These are phyloP conservation scores for Zygothrica quintamaculata DNA, from an alignment of 2,888 invertebrate species.

Conservation along the genomic window DNA sequence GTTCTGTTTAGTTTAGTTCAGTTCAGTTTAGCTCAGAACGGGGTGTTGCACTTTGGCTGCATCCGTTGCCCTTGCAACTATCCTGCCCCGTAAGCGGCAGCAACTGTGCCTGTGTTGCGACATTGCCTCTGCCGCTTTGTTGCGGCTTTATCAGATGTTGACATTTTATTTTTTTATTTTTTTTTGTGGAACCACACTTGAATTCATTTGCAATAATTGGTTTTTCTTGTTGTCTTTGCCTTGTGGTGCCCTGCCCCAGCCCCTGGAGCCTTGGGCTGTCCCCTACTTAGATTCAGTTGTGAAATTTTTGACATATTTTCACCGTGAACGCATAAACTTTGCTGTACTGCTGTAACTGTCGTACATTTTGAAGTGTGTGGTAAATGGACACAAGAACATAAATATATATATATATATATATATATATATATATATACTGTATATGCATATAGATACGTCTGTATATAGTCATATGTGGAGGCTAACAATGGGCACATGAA, in stretches of 20 bases:
- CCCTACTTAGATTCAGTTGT: constrained; percentile 45
- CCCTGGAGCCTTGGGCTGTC: neutral
- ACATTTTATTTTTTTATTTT: too few species aligned
- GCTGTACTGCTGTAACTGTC: constrained; percentile 33
- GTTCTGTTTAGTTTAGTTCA: constrained; percentile 32
- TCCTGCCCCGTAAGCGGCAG: constrained; percentile 7
- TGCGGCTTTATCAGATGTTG: constrained; percentile 78
- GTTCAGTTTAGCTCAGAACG: constrained; percentile 30
- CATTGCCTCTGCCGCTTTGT: constrained; percentile 32
- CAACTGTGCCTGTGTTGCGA: neutral
- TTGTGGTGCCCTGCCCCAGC: constrained; percentile 1
- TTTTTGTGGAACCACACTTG: constrained; percentile 83
- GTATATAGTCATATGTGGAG: too few species aligned
- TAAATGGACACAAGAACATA: constrained; percentile 52
- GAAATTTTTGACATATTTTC: constrained; percentile 71
- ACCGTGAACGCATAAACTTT: constrained; percentile 30
- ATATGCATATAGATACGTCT: too few species aligned
- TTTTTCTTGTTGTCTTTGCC: constrained; percentile 79
- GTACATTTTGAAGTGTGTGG: constrained; percentile 50
- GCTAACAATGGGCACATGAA: neutral
- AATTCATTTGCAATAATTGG: constrained; percentile 83
- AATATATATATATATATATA: too few species aligned
- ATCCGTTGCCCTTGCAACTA: constrained; percentile 51
- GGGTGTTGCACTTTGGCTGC: constrained; percentile 75
- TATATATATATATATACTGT: too few species aligned